Evolutionary conservation across 1,140 invertebrate genomes (phyloP).

Genomic region (Aphidius ervi): DNA sequence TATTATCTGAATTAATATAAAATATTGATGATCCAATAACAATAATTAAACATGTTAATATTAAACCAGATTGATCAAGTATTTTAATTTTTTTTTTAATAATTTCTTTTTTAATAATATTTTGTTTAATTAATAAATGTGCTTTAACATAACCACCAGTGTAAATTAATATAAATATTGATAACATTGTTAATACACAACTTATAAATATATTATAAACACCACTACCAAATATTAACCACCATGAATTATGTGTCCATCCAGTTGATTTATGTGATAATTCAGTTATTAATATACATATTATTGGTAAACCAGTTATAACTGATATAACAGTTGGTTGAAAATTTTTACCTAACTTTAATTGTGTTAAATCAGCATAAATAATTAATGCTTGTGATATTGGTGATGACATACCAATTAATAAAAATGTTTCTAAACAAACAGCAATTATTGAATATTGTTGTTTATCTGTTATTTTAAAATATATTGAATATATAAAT

Average conservation of each 20-base stretch:
- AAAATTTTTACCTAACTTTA: constrained; percentile 51
- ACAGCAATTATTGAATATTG: constrained; percentile 47
- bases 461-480: constrained; percentile 51
- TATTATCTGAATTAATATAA: constrained; percentile 58
- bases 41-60: constrained; percentile 56
- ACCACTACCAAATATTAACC: constrained; percentile 54
- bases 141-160: constrained; percentile 53
- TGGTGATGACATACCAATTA: constrained; percentile 57
- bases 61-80: constrained; percentile 57
- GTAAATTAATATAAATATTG: constrained; percentile 55
- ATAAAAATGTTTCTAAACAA: constrained; percentile 53
- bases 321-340: constrained; percentile 58
- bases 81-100: constrained; percentile 54
- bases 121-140: constrained; percentile 46
- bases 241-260: constrained; percentile 56
- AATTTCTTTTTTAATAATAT: constrained; percentile 45
- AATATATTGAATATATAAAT: constrained; percentile 59
- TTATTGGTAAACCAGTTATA: constrained; percentile 56
- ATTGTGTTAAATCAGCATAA: constrained; percentile 56
- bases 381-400: constrained; percentile 58
- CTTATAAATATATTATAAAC: constrained; percentile 58
- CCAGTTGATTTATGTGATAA: constrained; percentile 55
- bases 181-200: constrained; percentile 53
- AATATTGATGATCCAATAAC: constrained; percentile 59
- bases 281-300: constrained; percentile 57